Conservation (phyloP, 1,140 invertebrate genomes). For the Drosophila biarmipes region DNA sequence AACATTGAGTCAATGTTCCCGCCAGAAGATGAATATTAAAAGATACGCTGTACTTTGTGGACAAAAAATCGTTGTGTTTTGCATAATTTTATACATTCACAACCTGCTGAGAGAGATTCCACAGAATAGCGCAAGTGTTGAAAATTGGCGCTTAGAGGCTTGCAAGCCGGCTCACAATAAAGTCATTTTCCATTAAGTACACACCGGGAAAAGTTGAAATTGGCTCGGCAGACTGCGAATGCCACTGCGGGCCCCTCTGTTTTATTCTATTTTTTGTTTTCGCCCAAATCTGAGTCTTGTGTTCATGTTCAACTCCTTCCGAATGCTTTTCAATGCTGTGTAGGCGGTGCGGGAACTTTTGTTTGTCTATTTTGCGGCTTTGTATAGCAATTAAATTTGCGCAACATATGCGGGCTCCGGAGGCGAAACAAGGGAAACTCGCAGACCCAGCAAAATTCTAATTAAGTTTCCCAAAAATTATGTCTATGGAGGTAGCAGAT, state of each 20-base stretch:
- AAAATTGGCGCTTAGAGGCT: constrained; percentile 59
- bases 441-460: constrained; percentile 27
- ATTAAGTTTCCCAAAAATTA: constrained; percentile 42
- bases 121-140: constrained; percentile 68
- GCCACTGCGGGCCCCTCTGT: constrained; percentile 44
- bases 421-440: constrained; percentile 16
- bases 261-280: constrained; percentile 31
- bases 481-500: constrained; percentile 20
- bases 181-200: constrained; percentile 79
- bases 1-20: constrained; percentile 50
- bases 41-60: background rate
- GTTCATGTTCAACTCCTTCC: constrained; percentile 35
- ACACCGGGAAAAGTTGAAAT: constrained; percentile 72
- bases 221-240: constrained; percentile 55
- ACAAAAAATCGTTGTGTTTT: background rate
- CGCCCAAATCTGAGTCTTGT: constrained; percentile 47
- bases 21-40: constrained; percentile 17
- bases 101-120: constrained; percentile 14
- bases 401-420: constrained; percentile 69
- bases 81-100: background rate
- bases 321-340: constrained; percentile 6
- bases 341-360: constrained; percentile 33
- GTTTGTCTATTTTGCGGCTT: constrained; percentile 77
- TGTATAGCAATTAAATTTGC: constrained; percentile 76
- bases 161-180: constrained; percentile 53